A percentile compares a stretch with the other conserved stretches of the same genome.
These are phyloP conservation scores for Agonopterix arenella DNA, from an alignment of 2,888 invertebrate genomes.

Conservation along the genomic window DNA sequence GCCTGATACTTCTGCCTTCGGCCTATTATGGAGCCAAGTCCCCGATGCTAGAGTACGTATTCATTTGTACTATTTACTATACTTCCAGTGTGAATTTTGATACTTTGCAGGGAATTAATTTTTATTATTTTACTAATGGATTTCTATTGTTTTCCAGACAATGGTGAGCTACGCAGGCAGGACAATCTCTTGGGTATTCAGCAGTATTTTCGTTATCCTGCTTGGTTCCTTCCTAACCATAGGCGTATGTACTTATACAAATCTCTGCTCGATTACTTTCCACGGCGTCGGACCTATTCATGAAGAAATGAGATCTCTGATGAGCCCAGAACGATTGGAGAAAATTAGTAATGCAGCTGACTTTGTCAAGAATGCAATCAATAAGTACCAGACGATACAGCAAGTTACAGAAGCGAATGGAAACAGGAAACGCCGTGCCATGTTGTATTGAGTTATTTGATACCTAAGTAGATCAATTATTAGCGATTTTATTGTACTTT, in stretches of 20 bases:
- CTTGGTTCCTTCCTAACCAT: slow-evolving; percentile 62
- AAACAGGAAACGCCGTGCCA: slow-evolving; percentile 36
- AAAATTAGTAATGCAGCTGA: slow-evolving; percentile 76
- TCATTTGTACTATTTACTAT: background rate
- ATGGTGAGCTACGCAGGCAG: slow-evolving; percentile 49
- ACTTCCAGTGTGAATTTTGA: no score
- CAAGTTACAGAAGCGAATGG: slow-evolving; percentile 33
- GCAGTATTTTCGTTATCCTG: slow-evolving; percentile 64
- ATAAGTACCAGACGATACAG: slow-evolving; percentile 75
- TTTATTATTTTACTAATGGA: background rate
- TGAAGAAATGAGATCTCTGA: slow-evolving; percentile 73
- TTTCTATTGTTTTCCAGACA: slow-evolving; percentile 39
- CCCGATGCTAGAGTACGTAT: slow-evolving; percentile 54
- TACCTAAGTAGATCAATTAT: no score
- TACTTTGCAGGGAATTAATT: background rate
- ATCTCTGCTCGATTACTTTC: slow-evolving; percentile 78
- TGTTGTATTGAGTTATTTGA: slow-evolving; percentile 16
- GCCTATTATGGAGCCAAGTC: slow-evolving; percentile 62
- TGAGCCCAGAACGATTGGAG: slow-evolving; percentile 78
- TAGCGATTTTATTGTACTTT: no score
- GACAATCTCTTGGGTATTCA: slow-evolving; percentile 52
- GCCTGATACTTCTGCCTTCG: slow-evolving; percentile 50
- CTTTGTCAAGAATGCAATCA: slow-evolving; percentile 78
- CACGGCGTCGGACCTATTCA: slow-evolving; percentile 78
- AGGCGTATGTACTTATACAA: slow-evolving; percentile 78